Evolutionary conservation across 2,113 vertebrate species (phyloP).

Genomic region (Columba livia): DNA sequence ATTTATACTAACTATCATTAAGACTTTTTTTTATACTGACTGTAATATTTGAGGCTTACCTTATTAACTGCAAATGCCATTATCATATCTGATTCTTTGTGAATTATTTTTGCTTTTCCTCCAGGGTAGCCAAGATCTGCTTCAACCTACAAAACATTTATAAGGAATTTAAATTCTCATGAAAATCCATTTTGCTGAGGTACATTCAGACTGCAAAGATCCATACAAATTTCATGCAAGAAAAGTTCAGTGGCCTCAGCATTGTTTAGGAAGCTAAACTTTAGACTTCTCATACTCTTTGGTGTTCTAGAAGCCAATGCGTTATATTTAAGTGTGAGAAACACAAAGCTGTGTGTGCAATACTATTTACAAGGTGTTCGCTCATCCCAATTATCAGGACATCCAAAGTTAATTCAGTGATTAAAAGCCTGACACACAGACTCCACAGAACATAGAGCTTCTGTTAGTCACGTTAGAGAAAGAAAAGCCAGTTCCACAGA

Average conservation of each 20-base stretch:
- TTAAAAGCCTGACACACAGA: conserved; percentile 43
- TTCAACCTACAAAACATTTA: conserved; percentile 87
- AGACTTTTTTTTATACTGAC: not conserved
- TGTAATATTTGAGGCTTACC: conserved; percentile 70
- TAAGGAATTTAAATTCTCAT: not conserved
- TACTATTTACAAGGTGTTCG: conserved; percentile 37
- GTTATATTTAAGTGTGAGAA: not conserved
- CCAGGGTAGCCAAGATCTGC: conserved; percentile 97
- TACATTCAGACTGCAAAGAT: conserved; percentile 4
- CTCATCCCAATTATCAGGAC: conserved; percentile 21
- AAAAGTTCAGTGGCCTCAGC: conserved; percentile 68
- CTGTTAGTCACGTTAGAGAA: conserved; percentile 46
- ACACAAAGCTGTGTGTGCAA: conserved; percentile 6
- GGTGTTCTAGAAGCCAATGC: conserved; percentile 38
- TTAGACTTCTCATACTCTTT: conserved; percentile 29
- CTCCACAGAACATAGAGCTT: conserved; percentile 32
- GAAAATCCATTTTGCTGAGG: not conserved
- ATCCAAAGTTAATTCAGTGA: conserved; percentile 31
- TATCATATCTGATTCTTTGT: conserved; percentile 98
- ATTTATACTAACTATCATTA: not conserved
- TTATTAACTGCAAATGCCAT: conserved; percentile 98
- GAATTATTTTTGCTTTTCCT: conserved; percentile 95
- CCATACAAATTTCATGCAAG: conserved; percentile 53
- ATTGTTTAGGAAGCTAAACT: conserved; percentile 49
- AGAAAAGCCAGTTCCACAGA: conserved; percentile 65